Conservation (phyloP, 64 coral and sea anemone genomes). For the Platygyra sinensis region DNA sequence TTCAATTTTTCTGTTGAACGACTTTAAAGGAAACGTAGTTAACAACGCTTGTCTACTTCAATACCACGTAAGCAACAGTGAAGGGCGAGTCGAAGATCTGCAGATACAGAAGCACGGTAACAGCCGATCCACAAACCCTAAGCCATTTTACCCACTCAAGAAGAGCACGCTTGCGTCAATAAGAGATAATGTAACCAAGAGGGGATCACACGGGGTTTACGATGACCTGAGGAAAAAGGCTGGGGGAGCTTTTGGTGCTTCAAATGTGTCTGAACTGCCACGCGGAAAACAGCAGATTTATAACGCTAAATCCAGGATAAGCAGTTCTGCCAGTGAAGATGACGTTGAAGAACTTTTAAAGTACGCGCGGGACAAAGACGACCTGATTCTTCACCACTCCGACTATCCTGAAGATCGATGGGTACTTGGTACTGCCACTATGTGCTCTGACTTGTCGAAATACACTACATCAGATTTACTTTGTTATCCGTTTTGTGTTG, state of each 20-base stretch:
- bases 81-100: constrained; percentile 27
- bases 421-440: too few species aligned
- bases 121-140: neutral
- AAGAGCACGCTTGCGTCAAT: constrained; percentile 14
- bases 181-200: constrained; percentile 16
- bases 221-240: constrained; percentile 14
- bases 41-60: constrained; percentile 48
- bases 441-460: constrained; percentile 18
- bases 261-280: neutral
- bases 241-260: constrained; percentile 1
- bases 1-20: constrained; percentile 46
- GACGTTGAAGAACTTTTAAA: constrained; percentile 45
- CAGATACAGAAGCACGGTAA: constrained; percentile 47
- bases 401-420: constrained; percentile 28
- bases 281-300: constrained; percentile 39
- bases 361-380: constrained; percentile 37
- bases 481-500: constrained; percentile 2
- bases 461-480: constrained; percentile 19
- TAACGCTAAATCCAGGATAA: constrained; percentile 10
- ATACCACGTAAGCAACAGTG: constrained; percentile 24
- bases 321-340: neutral
- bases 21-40: constrained; percentile 33
- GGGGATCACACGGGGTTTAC: neutral
- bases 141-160: constrained; percentile 49
- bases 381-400: constrained; percentile 9